Conservation (phyloP, 2,888 invertebrate genomes). For the Nematopogon swammerdamellus region DNA sequence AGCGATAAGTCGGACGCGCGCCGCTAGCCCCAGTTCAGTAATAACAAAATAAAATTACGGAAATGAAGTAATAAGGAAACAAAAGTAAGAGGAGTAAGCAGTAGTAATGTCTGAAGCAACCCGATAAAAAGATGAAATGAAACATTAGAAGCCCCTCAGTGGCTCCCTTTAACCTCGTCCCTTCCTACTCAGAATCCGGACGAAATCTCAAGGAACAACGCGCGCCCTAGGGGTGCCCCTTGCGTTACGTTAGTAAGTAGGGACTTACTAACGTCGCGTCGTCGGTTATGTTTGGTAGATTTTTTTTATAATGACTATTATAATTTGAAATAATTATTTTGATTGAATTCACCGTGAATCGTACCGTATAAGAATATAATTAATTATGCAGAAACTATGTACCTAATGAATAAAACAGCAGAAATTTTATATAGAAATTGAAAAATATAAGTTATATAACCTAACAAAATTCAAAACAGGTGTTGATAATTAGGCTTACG, state of each 20-base stretch:
- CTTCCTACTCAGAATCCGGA: background rate
- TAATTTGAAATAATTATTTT: too few relatives aligned
- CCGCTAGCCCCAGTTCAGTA: background rate
- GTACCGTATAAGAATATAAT: too few relatives aligned
- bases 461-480: too few relatives aligned
- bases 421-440: too few relatives aligned
- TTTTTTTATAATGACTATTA: too few relatives aligned
- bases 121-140: constrained; percentile 8
- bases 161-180: background rate
- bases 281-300: background rate
- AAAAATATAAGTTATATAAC: too few relatives aligned
- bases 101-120: constrained; percentile 4
- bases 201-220: background rate
- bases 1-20: background rate
- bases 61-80: constrained; percentile 6
- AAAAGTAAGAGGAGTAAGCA: constrained; percentile 2
- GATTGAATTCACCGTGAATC: too few relatives aligned
- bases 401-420: too few relatives aligned
- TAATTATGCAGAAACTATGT: too few relatives aligned
- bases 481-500: too few relatives aligned
- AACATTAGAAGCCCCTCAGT: constrained; percentile 4
- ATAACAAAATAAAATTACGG: background rate
- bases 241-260: background rate
- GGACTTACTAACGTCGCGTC: too few relatives aligned
- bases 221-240: background rate